Evolutionary conservation across 2,888 invertebrate genomes (phyloP).

Genomic region (Lathronympha strigana): DNA sequence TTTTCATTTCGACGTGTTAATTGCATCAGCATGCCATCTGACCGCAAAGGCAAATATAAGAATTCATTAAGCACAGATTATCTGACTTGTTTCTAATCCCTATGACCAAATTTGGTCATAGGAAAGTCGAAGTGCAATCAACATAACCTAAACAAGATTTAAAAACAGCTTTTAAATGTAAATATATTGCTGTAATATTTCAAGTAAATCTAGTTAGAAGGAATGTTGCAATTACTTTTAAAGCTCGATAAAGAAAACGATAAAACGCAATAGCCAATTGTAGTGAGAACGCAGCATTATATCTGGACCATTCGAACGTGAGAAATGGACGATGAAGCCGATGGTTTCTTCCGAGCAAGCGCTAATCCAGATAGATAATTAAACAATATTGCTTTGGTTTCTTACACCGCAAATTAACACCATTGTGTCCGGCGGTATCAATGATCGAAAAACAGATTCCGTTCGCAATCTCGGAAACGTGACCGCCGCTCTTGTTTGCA

Average conservation of each 20-base stretch:
- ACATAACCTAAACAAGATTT: constrained; percentile 14
- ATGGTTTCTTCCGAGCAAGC: constrained; percentile 60
- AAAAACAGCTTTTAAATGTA: neutral
- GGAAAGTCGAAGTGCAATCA: constrained; percentile 23
- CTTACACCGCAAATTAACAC: constrained; percentile 60
- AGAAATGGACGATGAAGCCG: constrained; percentile 59
- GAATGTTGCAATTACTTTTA: constrained; percentile 27
- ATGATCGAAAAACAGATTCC: constrained; percentile 57
- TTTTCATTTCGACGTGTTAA: constrained; percentile 67
- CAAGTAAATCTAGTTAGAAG: constrained; percentile 5
- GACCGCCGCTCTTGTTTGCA: constrained; percentile 74
- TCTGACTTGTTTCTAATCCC: constrained; percentile 18
- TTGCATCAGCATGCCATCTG: constrained; percentile 56
- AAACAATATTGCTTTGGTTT: constrained; percentile 54
- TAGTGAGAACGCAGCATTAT: constrained; percentile 51
- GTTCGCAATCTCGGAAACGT: constrained; percentile 68
- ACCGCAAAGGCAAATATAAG: constrained; percentile 25
- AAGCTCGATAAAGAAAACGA: constrained; percentile 12
- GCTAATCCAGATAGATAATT: constrained; percentile 63
- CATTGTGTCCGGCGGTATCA: constrained; percentile 55
- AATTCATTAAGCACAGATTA: constrained; percentile 8
- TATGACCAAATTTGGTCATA: constrained; percentile 14
- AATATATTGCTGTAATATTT: constrained; percentile 11
- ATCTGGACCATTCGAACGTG: constrained; percentile 77
- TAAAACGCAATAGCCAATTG: constrained; percentile 15